Conservation (phyloP, 2,888 invertebrate species). For the Biston betularia region DNA sequence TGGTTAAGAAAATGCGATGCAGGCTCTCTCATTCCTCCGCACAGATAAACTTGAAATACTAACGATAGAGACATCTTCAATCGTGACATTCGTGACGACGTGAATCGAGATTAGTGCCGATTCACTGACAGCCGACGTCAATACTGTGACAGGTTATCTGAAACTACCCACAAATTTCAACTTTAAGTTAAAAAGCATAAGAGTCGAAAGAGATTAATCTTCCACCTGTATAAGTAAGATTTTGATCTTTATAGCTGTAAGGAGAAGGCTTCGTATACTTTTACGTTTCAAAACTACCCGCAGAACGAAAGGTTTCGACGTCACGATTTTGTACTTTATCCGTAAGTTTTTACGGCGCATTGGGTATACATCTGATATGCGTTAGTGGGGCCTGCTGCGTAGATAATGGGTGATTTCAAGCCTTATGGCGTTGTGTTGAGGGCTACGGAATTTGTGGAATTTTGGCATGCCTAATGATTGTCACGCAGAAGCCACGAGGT, state of each 20-base stretch:
- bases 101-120: conserved; percentile 31
- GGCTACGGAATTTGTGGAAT: conserved; percentile 9
- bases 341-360: conserved; percentile 2
- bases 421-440: conserved; percentile 16
- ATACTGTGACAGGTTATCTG: conserved; percentile 26
- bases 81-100: conserved; percentile 34
- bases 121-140: conserved; percentile 27
- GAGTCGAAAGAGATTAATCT: neutral
- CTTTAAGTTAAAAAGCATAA: neutral
- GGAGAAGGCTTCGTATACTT: conserved; percentile 2
- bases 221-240: neutral
- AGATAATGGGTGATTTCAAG: conserved; percentile 18
- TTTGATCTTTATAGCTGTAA: conserved; percentile 14
- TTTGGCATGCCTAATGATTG: conserved; percentile 17
- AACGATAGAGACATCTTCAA: conserved; percentile 29
- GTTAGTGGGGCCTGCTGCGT: conserved; percentile 27
- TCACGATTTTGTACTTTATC: conserved; percentile 22
- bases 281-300: conserved; percentile 21
- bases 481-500: conserved; percentile 30
- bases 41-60: neutral
- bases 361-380: conserved; percentile 11
- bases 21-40: neutral
- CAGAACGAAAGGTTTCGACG: conserved; percentile 7
- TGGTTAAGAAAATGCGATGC: neutral
- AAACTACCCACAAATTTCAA: conserved; percentile 5